A percentile compares a stretch with the other conserved stretches of the same genome.
phyloP scores from a whole-genome alignment of 2,888 invertebrate species.

The Macrophya annulata region DNA sequence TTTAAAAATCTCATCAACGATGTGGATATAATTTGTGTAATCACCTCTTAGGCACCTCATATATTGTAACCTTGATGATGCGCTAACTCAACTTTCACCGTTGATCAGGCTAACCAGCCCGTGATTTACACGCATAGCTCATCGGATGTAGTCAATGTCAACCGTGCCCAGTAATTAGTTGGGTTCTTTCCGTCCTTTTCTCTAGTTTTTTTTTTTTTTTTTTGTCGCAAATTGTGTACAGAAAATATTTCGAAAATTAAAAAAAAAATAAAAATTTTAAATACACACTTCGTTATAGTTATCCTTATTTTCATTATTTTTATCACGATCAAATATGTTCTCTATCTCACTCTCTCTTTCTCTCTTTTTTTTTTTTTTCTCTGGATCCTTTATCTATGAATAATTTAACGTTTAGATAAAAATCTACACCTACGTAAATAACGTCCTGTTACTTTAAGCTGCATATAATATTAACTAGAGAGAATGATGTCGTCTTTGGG shows the following conservation, averaged over 20 bases:
- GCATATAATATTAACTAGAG: not conserved
- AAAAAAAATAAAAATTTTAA: not conserved
- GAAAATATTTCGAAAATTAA: not conserved
- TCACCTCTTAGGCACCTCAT: constrained; percentile 28
- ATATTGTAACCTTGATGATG: constrained; percentile 70
- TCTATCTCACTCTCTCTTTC: not conserved
- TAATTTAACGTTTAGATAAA: constrained; percentile 6
- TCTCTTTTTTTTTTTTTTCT: not conserved
- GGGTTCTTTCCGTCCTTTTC: not conserved
- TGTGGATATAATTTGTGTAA: constrained; percentile 43
- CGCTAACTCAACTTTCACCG: constrained; percentile 73
- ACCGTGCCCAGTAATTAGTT: constrained; percentile 39
- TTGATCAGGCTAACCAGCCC: constrained; percentile 62
- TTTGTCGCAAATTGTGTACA: not conserved
- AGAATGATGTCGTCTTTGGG: not conserved
- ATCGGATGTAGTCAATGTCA: constrained; percentile 71
- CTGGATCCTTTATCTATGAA: not conserved
- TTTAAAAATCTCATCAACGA: constrained; percentile 34
- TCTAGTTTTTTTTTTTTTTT: not conserved
- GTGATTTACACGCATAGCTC: constrained; percentile 58
- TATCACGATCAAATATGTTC: not conserved
- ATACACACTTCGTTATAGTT: not conserved
- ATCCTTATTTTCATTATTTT: not conserved
- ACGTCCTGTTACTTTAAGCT: not conserved
- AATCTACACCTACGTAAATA: not conserved